Evolutionary conservation across 2,888 invertebrate genomes (phyloP).

Genomic region (Meghimatium bilineatum): DNA sequence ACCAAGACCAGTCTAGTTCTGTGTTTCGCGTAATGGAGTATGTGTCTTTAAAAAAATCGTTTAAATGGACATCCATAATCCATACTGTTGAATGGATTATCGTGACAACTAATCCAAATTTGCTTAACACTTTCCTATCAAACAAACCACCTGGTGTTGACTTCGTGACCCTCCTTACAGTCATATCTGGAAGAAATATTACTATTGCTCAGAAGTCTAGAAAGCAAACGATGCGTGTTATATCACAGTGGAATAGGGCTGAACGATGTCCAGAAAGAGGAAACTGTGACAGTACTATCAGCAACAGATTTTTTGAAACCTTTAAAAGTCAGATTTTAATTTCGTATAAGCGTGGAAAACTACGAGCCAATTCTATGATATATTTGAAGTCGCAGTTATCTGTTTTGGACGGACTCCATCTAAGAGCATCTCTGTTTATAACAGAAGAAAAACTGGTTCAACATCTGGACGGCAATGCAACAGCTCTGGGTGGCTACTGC

Average conservation of each 20-base stretch:
- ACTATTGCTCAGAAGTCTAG: constrained; percentile 3
- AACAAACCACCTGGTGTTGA: neutral
- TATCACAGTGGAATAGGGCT: neutral
- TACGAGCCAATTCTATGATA: neutral
- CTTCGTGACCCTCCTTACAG: neutral
- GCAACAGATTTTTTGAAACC: neutral
- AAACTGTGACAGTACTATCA: neutral
- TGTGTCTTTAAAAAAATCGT: neutral
- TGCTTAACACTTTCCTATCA: neutral
- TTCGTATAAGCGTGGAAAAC: neutral
- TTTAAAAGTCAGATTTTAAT: neutral
- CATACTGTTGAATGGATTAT: neutral
- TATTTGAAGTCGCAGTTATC: neutral
- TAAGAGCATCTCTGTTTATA: neutral
- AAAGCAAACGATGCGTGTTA: neutral
- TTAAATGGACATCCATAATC: constrained; percentile 2
- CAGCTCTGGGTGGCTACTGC: neutral
- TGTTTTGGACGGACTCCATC: neutral
- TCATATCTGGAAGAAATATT: neutral
- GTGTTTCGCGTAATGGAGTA: neutral
- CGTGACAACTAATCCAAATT: neutral
- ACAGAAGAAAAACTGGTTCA: neutral
- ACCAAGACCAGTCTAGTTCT: neutral
- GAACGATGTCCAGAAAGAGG: neutral
- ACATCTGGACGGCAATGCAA: neutral